Base-by-base conservation (phyloP, 1,140 invertebrate species). In the Lasioglossum baleicum region DNA sequence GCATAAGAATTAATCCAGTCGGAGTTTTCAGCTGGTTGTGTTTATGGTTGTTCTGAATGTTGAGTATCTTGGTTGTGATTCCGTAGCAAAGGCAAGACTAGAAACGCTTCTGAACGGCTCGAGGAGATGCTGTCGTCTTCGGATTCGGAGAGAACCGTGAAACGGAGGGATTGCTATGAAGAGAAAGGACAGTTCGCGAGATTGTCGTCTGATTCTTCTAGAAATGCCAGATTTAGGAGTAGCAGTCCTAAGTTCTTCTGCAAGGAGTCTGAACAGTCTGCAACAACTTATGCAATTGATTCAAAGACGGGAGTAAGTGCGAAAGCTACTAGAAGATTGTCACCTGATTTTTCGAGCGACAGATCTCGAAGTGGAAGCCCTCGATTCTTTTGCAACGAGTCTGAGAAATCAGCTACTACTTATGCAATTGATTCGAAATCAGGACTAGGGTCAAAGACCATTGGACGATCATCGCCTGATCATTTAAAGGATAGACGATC, bases 321-420 rank as follows among this genome's bases (percentile, higher is more conserved):
- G 44, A 67, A 66, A 20, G 3, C 64, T n/a, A 11, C 22, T 26
- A 17, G 63, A 65, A 42, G 2, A 48, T 35, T 10, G 35, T n/a
- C 31, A 10, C 58, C 58, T 60, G n/a, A 60, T 0, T n/a, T 60
- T 11, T 60, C n/a, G 8, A 22, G 22, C 22, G n/a, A 26, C 22
- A 60, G n/a, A 63, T 13, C 4, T 2, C 63, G 63, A 17, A 64
- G 68, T 15, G 51, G 61, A 0, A 81, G 60, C 51, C 74, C 74
- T 2, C 40, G 71, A 22, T 77, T 42, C n/a, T 77, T 78, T 8
- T 68, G 75, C 22, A 51, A 31, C 0, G 75, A 82, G 10, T 42
- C 68, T 0, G 42, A 31, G 13, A 72, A 35, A 17, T 72, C 75
- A 1, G 74, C 65, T 1, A 77, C 80, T 0, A 76, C 58, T 0